These are phyloP conservation scores for Eulemur rufifrons DNA, from an alignment of 2,113 vertebrate genomes.

Conservation along the genomic window DNA sequence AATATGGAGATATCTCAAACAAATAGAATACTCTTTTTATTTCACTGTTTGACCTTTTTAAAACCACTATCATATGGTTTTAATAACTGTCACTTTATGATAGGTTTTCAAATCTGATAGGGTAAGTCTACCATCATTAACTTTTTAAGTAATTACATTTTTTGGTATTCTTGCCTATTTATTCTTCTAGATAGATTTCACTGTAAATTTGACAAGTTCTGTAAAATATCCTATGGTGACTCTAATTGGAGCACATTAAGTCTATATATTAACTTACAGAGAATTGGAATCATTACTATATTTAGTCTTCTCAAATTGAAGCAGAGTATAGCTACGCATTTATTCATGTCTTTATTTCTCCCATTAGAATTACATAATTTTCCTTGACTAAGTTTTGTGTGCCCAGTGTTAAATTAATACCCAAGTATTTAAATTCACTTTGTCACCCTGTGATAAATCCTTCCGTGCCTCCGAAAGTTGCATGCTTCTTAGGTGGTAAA, in stretches of 20 bases:
- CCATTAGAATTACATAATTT: conserved; percentile 28
- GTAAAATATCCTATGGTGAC: background rate
- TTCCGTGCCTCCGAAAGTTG: background rate
- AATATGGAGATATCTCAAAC: no score
- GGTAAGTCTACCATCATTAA: background rate
- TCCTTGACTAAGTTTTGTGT: conserved; percentile 41
- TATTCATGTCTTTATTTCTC: conserved; percentile 50
- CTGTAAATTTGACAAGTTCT: conserved; percentile 38
- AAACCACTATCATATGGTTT: conserved; percentile 32
- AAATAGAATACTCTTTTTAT: background rate
- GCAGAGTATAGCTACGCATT: background rate
- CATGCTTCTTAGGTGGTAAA: conserved; percentile 16
- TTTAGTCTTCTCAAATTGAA: conserved; percentile 42
- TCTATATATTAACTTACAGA: conserved; percentile 32
- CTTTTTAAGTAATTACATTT: background rate
- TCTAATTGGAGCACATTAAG: background rate
- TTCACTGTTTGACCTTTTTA: background rate
- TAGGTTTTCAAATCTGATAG: conserved; percentile 33
- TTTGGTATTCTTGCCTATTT: conserved; percentile 3
- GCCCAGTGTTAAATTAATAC: conserved; percentile 12
- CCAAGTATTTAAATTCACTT: conserved; percentile 27
- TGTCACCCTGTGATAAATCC: conserved; percentile 19
- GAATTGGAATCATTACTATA: conserved; percentile 26
- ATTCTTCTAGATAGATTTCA: conserved; percentile 44
- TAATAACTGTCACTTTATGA: conserved; percentile 27